Evolutionary conservation across 2,888 invertebrate genomes (phyloP), one percentile per base, ranked within the genome.

Genomic region (Drosophila anomalata): DNA sequence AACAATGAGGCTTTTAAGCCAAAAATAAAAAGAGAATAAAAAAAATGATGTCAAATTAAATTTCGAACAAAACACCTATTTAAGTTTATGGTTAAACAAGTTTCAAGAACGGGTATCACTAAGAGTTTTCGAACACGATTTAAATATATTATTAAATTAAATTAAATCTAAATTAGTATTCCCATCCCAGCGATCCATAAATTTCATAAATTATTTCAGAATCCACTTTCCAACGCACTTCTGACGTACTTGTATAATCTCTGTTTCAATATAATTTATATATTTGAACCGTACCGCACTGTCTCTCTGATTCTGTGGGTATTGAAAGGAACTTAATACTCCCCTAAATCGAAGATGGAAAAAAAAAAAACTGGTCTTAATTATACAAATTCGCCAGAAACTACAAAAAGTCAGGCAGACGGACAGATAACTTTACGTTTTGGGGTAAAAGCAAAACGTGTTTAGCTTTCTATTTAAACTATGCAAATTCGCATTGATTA

Each of bases 381-480:
- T 65, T 63, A 67, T 66, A 67, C 50, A 17, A 67, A 51, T 50
- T 55, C 24, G 31, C 20, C 53, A 65, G 47, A 66, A 66, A 55
- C 53, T 65, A 54, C 39, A 62, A 53, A 52, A 39, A 47, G 31
- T 39, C 20, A 36, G 9, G 20, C 50, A 26, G 31, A 62, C 33
- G 63, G 63, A 63, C 52, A 63, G 48, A 59, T 54, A 70, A 50
- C 51, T 70, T 61, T 60, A 70, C 72, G 70, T 70, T 70, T 66
- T 71, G 70, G 63, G 83, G 88, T 87, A 87, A 87, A 78, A 85
- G 87, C 83, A 78, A 85, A 85, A 85, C 85, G 88, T 86, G 85
- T 85, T 85, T 78, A 85, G 85, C 85, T 85, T 85, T 85, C 85
- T 85, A 87, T 87, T 87, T 83, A 79, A 83, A 79, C 78, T 87